phyloP scores from a whole-genome alignment of 2,797 vertebrate genomes.

The Simalia tracyae region DNA sequence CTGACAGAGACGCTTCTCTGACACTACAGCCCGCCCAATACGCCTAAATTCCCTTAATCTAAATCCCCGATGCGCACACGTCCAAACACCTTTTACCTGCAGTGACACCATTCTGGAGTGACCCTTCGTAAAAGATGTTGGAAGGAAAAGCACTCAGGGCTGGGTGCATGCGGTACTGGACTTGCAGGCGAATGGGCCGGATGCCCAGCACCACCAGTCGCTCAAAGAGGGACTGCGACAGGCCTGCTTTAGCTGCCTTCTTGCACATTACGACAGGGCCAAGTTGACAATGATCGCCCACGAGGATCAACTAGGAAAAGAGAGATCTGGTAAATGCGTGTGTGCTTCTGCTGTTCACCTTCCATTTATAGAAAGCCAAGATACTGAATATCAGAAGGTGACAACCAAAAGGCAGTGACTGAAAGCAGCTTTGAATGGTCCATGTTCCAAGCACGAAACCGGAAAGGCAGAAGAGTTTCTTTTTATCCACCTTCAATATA shows the following conservation, averaged over 20 bases:
- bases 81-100: conserved; percentile 76
- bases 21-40: not conserved
- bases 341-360: not conserved
- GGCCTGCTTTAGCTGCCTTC: conserved; percentile 95
- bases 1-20: not conserved
- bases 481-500: not conserved
- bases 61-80: accelerated
- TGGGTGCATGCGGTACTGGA: conserved; percentile 98
- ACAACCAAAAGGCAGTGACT: not conserved
- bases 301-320: conserved; percentile 86
- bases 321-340: not conserved
- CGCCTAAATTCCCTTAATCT: not conserved
- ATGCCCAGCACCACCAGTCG: conserved; percentile 97
- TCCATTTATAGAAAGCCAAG: no score
- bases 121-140: conserved; percentile 99
- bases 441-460: not conserved
- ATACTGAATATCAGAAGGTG: not conserved
- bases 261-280: conserved; percentile 99
- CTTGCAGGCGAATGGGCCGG: conserved; percentile 95
- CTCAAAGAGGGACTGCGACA: conserved; percentile 96
- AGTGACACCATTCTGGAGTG: conserved; percentile 95
- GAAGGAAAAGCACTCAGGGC: conserved; percentile 98
- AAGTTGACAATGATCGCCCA: conserved; percentile 98
- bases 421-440: not conserved
- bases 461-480: not conserved